These are phyloP conservation scores for Urocitellus parryii DNA, from an alignment of 2,113 vertebrate genomes.

Conservation along the genomic window DNA sequence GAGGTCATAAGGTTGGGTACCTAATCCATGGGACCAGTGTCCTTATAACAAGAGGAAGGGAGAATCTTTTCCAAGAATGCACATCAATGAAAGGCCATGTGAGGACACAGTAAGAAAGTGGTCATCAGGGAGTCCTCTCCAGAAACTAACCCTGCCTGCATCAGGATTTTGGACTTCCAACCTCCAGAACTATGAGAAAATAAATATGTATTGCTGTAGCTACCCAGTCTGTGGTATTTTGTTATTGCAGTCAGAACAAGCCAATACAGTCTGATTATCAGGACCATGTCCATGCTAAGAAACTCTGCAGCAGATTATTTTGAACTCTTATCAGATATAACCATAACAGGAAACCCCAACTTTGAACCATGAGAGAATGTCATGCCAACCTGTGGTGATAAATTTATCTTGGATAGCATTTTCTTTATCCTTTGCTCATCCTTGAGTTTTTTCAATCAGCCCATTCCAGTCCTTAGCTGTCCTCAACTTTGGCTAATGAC, in stretches of 20 bases:
- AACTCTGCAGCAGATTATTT: neutral
- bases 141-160: neutral
- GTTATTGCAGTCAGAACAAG: neutral
- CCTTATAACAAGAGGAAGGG: neutral
- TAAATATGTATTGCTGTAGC: neutral
- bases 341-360: neutral
- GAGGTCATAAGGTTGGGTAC: neutral
- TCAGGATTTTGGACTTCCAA: neutral
- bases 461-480: neutral
- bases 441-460: constrained; percentile 8
- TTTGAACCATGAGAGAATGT: constrained; percentile 31
- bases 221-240: neutral
- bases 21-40: neutral
- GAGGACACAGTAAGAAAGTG: neutral
- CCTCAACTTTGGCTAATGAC: neutral
- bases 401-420: constrained; percentile 9
- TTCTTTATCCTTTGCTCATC: neutral
- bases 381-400: neutral
- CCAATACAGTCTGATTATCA: neutral
- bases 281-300: neutral
- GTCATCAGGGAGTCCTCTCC: neutral
- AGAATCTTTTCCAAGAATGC: neutral
- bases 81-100: neutral
- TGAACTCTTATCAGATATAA: constrained; percentile 12
- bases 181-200: neutral